Conservation (phyloP, 2,888 invertebrate genomes). For the Polylopha cassiicola region DNA sequence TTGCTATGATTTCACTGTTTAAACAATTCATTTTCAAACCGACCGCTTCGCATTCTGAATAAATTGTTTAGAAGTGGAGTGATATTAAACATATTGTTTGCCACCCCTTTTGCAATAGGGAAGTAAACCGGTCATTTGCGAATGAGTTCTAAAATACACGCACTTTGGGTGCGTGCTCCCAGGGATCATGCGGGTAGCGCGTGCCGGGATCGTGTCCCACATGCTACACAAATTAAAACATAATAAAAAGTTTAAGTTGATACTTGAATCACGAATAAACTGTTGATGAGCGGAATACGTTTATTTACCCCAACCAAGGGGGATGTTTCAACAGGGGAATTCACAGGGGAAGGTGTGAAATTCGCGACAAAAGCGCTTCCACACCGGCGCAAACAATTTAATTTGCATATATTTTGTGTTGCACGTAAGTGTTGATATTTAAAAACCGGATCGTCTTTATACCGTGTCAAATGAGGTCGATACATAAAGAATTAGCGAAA, state of each 20-base stretch:
- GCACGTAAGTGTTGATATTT: constrained; percentile 58
- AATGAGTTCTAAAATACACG: constrained; percentile 44
- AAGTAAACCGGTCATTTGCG: constrained; percentile 44
- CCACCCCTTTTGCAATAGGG: constrained; percentile 12
- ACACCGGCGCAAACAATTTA: background rate
- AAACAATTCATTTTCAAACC: constrained; percentile 13
- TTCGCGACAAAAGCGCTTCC: constrained; percentile 1
- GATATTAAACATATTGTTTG: constrained; percentile 17
- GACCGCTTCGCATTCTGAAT: constrained; percentile 15
- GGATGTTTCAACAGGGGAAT: constrained; percentile 41
- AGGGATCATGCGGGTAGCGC: constrained; percentile 75
- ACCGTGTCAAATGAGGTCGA: constrained; percentile 6
- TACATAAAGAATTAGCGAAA: constrained; percentile 3
- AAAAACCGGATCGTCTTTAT: constrained; percentile 43
- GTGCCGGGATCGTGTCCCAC: constrained; percentile 69
- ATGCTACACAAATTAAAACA: constrained; percentile 65
- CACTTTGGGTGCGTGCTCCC: constrained; percentile 31
- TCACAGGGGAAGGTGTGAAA: constrained; percentile 52
- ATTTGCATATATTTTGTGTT: constrained; percentile 9
- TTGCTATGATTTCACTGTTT: constrained; percentile 15
- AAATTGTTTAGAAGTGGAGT: constrained; percentile 10
- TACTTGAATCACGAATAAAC: constrained; percentile 50
- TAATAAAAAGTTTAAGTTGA: constrained; percentile 53
- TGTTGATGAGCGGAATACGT: constrained; percentile 43
- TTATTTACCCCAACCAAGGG: constrained; percentile 26